Evolutionary conservation across 2,888 invertebrate genomes (phyloP), one percentile per base, ranked within the genome.

Genomic region (Drosophila nigritarsus): DNA sequence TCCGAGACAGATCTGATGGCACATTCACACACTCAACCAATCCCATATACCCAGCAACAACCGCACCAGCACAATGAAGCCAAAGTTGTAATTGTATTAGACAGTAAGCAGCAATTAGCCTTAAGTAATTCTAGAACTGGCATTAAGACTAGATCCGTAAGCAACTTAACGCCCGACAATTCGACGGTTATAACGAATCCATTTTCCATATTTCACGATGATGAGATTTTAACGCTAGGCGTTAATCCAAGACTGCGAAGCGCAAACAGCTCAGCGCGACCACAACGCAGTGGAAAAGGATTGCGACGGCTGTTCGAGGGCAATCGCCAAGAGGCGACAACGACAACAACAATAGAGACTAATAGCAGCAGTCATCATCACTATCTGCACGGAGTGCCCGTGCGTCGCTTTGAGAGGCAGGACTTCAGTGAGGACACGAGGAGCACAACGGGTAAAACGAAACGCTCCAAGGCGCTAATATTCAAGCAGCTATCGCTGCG

Each of bases 151-250:
- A 86, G 80, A 81, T 86, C 87, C 36, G 73, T 90, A 79, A 89
- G 87, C 82, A 91, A 83, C 69, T 70, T 90, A 53, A 63, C 75
- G 61, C 66, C 73, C 54, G 91, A 91, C 45, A 91, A 88, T 75
- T 93, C 92, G 38, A 92, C 92, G 65, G 92, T 93, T 32, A 93
- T 93, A 38, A 92, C 93, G 13, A 93, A 93, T 80, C 93, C 93
- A 32, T 93, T 93, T 74, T 92, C 92, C 53, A 92, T 91, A 38
- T 92, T 91, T 48, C 92, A 92, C 65, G 93, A 93, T 38, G 90
- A 91, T 54, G 89, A 89, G 59, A 87, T 90, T 18, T 80, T 91
- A 18, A 91, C 90, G 4, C 72, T 91, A 1, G 89, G 83, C 50
- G 90, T 91, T 0, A 91, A 91, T 54, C 82, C 90, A 1, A 83